These are phyloP conservation scores for Chromoteleia sp. DNA, from an alignment of 2,888 invertebrate species.

Conservation along the genomic window DNA sequence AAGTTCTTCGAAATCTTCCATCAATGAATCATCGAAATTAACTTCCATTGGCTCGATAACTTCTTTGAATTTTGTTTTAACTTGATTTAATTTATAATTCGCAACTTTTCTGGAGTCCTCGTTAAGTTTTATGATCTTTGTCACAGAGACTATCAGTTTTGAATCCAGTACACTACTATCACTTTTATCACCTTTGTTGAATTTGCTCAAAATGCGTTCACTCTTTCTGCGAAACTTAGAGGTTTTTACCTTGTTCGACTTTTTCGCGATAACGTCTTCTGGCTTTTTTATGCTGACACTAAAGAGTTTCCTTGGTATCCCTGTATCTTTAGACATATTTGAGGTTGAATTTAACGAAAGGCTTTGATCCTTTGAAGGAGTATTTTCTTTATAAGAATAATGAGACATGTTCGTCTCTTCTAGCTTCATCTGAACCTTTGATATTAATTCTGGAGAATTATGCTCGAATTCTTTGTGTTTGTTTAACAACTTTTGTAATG, in stretches of 20 bases:
- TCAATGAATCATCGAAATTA: neutral
- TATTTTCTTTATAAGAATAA: neutral
- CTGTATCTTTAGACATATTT: neutral
- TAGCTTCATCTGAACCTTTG: neutral
- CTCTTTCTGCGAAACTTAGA: conserved; percentile 20
- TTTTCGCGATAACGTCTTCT: conserved; percentile 35
- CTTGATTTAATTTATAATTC: neutral
- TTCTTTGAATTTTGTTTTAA: neutral
- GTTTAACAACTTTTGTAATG: neutral
- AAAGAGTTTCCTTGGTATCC: neutral
- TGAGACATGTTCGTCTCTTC: neutral
- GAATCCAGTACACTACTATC: conserved; percentile 14
- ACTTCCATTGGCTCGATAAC: neutral
- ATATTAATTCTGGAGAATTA: neutral
- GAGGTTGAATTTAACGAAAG: no score
- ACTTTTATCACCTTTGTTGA: neutral
- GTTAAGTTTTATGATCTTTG: conserved; percentile 16
- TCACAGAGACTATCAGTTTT: conserved; percentile 43
- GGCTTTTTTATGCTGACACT: conserved; percentile 27
- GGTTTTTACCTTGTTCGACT: neutral
- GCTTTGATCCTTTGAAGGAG: no score
- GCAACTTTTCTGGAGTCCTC: neutral
- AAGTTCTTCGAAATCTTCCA: conserved; percentile 22
- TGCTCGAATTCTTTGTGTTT: conserved; percentile 15
- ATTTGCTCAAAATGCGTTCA: conserved; percentile 5